Conservation (phyloP, 2,113 vertebrate genomes). For the Limanda limanda region DNA sequence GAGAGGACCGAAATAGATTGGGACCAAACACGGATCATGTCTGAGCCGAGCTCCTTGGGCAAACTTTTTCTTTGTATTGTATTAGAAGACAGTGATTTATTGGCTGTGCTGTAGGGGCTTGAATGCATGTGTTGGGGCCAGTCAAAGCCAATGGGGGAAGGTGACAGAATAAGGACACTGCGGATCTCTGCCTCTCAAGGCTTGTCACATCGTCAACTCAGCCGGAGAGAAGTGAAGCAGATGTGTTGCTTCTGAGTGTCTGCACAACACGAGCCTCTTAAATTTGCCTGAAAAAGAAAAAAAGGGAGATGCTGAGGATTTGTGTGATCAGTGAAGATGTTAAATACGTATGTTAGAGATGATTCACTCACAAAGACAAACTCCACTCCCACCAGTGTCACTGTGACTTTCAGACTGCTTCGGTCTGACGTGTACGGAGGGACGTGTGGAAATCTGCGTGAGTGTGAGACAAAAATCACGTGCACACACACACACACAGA, state of each 20-base stretch:
- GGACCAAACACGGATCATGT: slow-evolving; percentile 56
- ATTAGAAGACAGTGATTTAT: slow-evolving; percentile 82
- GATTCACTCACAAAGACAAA: slow-evolving; percentile 17
- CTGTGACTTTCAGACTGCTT: slow-evolving; percentile 53
- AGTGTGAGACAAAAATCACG: slow-evolving; percentile 2
- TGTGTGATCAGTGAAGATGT: slow-evolving; percentile 16
- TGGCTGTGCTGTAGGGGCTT: slow-evolving; percentile 71
- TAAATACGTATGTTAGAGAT: slow-evolving; percentile 27
- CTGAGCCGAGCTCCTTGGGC: slow-evolving; percentile 48
- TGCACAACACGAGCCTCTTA: slow-evolving; percentile 1
- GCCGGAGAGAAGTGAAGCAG: slow-evolving; percentile 54
- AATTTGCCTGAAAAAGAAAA: slow-evolving; percentile 5
- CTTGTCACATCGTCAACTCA: slow-evolving; percentile 72
- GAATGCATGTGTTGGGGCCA: slow-evolving; percentile 73
- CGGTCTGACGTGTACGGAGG: background rate
- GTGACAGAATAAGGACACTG: slow-evolving; percentile 83
- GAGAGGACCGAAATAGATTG: slow-evolving; percentile 59
- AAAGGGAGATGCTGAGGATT: background rate
- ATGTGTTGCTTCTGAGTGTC: slow-evolving; percentile 12
- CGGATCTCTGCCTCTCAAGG: slow-evolving; percentile 71
- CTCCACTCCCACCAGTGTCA: slow-evolving; percentile 10
- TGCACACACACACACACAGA: background rate
- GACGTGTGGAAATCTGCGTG: slow-evolving; percentile 1
- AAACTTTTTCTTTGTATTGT: slow-evolving; percentile 70
- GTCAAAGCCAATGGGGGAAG: slow-evolving; percentile 73